Conservation (phyloP, 2,888 invertebrate genomes). For the Eustalomyia histrio region DNA sequence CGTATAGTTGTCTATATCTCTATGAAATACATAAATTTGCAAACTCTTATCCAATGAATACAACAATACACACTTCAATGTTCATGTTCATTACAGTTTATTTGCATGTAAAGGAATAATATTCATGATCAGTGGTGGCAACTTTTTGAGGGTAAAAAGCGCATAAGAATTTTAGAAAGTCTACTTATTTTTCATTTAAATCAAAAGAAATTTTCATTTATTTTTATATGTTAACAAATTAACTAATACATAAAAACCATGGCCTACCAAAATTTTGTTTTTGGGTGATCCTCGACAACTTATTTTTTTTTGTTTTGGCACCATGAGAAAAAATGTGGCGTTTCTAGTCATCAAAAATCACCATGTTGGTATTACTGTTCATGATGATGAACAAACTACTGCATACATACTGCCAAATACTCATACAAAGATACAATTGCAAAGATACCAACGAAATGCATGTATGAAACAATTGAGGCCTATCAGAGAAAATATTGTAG, state of each 20-base stretch:
- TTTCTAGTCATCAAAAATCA: too few species aligned
- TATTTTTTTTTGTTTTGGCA: too few species aligned
- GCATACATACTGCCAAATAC: not conserved
- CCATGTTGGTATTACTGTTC: too few species aligned
- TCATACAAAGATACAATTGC: constrained; percentile 44
- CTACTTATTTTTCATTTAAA: too few species aligned
- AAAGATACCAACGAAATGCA: constrained; percentile 47
- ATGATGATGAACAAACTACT: not conserved
- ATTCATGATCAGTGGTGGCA: constrained; percentile 12
- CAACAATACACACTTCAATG: constrained; percentile 42
- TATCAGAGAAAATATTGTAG: constrained; percentile 1
- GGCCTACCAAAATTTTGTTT: too few species aligned
- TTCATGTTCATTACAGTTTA: constrained; percentile 33
- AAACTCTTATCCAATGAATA: constrained; percentile 51
- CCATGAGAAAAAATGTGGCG: too few species aligned
- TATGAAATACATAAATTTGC: constrained; percentile 46
- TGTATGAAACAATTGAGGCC: constrained; percentile 39
- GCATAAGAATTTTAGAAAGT: too few species aligned
- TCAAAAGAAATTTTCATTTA: too few species aligned
- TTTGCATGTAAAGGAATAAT: constrained; percentile 13
- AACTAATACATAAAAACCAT: too few species aligned
- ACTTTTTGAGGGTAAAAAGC: too few species aligned
- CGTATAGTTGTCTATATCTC: constrained; percentile 10
- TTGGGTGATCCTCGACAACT: too few species aligned
- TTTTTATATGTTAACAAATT: too few species aligned